Evolutionary conservation across 1,140 invertebrate species (phyloP), one percentile per base, ranked within the genome.

Genomic region (Lordiphosa mommai): DNA sequence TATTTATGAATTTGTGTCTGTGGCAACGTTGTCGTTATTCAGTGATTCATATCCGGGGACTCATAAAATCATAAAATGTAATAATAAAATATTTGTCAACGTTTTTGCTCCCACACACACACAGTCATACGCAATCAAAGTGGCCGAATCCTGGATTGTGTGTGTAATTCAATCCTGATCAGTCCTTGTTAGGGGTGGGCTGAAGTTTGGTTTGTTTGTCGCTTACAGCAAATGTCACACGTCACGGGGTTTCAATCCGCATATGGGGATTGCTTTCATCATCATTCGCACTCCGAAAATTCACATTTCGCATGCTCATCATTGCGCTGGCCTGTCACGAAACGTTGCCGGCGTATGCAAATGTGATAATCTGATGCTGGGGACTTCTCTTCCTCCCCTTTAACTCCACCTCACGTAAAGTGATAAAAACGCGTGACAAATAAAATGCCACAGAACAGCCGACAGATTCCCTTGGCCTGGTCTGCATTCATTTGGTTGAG

Each of bases 11-110:
- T 57, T 53, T 32, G 47, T 67, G 57, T 53, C 49, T 57, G 52
- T 63, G 65, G 63, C 57, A 55, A 66, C 55, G 50, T 56, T 53
- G 67, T 64, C 58, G 59, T 72, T 68, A 84, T 61, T 84, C 72
- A 69, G 68, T 72, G 77, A 84, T 84, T 84, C 72, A 77, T 76
- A 84, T 84, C 77, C 72, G 77, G 77, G 77, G 77, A 84, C 77
- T 84, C 77, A 74, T 84, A 84, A 84, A 84, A 84, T 84, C 77
- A 72, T 72, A 84, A 72, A 84, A 84, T 84, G 77, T 84, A 64
- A 84, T 84, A 84, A 84, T 84, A 84, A 84, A 84, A 84, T 84
- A 84, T 84, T 84, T 84, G 77, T 72, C 77, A 77, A 72, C 77
- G 61, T 72, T 80, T 72, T 84, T 56, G 43, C 32, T 38, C 43